Percentiles rank a stretch among this genome's conserved stretches.
Conservation (phyloP, 35 echinoderm and acorn worm species). For the Amphiura filiformis region DNA sequence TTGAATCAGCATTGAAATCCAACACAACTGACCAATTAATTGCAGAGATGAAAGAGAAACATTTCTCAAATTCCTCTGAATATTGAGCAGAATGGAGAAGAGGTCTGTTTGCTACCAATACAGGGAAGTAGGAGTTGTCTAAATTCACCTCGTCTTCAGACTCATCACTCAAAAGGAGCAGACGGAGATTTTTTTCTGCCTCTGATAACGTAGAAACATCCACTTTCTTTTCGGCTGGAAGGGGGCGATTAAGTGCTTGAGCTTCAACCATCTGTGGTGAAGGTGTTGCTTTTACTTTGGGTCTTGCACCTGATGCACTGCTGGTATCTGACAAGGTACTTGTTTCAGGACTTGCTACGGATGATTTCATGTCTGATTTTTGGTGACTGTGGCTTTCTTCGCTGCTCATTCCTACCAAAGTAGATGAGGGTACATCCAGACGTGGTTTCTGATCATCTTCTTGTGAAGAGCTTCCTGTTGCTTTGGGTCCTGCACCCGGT, state of each 20-base stretch:
- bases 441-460: too few species aligned
- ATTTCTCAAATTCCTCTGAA: not conserved
- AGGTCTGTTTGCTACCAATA: constrained; percentile 18
- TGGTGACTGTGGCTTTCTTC: not conserved
- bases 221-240: not conserved
- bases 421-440: too few species aligned
- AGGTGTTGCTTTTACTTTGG: not conserved
- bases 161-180: not conserved
- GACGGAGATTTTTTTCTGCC: not conserved
- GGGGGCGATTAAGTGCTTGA: not conserved
- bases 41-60: constrained; percentile 31
- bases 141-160: not conserved
- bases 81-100: not conserved
- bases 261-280: not conserved
- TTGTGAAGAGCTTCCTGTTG: too few species aligned
- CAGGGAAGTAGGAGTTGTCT: not conserved
- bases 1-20: constrained; percentile 39
- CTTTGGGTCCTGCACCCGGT: too few species aligned
- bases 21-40: constrained; percentile 41
- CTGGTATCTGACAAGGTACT: not conserved
- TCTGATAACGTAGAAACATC: not conserved
- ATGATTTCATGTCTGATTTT: not conserved
- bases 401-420: too few species aligned
- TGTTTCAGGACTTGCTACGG: not conserved
- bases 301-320: not conserved